A percentile compares a stretch with the other conserved stretches of the same genome.
Evolutionary conservation across 2,113 vertebrate species (phyloP).

Genomic region (Mastomys coucha): DNA sequence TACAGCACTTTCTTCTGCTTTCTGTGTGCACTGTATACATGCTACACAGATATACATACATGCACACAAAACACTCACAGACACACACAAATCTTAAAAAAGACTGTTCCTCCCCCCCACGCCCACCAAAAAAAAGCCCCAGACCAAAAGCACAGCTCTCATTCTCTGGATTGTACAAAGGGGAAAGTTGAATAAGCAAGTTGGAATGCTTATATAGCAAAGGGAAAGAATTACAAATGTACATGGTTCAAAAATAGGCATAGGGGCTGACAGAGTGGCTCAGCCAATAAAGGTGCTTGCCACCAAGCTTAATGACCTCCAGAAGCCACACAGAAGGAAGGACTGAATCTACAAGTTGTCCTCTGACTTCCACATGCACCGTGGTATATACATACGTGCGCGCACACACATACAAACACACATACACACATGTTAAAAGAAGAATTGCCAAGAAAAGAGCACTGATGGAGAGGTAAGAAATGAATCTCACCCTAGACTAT

Average conservation of each 20-base stretch:
- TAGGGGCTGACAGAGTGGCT: not conserved
- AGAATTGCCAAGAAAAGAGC: not conserved
- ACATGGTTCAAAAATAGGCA: not conserved
- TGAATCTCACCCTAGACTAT: too few species aligned
- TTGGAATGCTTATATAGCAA: not conserved
- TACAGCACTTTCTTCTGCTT: not conserved
- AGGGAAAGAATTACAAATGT: not conserved
- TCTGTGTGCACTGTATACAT: not conserved
- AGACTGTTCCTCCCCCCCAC: too few species aligned
- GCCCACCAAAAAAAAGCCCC: too few species aligned
- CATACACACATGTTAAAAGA: not conserved
- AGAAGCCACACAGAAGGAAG: not conserved
- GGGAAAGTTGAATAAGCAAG: too few species aligned
- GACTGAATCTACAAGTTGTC: not conserved
- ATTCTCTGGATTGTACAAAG: too few species aligned
- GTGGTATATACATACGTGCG: not conserved
- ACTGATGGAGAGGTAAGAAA: too few species aligned
- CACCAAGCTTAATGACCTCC: not conserved
- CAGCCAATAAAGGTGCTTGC: not conserved
- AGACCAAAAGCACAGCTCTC: too few species aligned
- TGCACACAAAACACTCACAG: not conserved
- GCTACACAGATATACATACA: not conserved
- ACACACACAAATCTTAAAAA: not conserved
- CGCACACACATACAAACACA: not conserved
- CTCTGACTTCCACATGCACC: not conserved